Evolutionary conservation across 2,888 invertebrate genomes (phyloP), one percentile per base, ranked within the genome.

Genomic region (Hemaris fuciformis): DNA sequence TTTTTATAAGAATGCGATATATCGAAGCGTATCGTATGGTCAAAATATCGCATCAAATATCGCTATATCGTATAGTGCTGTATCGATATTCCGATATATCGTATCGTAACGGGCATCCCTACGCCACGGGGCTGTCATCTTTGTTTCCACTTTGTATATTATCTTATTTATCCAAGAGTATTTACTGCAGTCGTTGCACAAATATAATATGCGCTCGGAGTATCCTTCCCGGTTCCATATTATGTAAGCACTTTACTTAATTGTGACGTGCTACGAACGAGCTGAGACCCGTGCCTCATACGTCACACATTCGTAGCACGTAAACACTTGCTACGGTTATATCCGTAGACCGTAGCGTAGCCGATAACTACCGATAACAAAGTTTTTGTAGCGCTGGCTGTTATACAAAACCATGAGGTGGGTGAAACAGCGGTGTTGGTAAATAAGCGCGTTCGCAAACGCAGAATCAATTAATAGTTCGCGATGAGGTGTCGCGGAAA

Each of bases 401-500:
- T 5, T 3, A n/a, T 1, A 15, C n/a, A 10, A 15, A 41, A 15
- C n/a, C 5, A 23, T 15, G 23, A 48, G 15, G 25, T 15, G n/a
- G 5, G 41, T 15, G 20, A 7, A n/a, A 18, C 13, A 18, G 31
- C 3, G 18, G 31, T 31, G 27, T 31, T 10, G 27, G 15, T 53
- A 31, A 53, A 53, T 31, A 53, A 53, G 31, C 31, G n/a, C n/a
- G 27, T 48, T 48, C 15, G 25, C 48, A 45, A 48, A 27, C 27
- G 27, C 53, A 27, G 27, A 53, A 53, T 53, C 31, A 53, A 53
- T 53, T 53, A 53, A 53, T 53, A 53, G 53, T 53, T 53, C 27
- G 27, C 53, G 48, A 53, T 31, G 18, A 27, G 1, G 15, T 23
- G 46, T 15, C 27, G 27, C 31, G 27, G 27, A 20, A 53, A 53